Evolutionary conservation across 1,140 invertebrate species (phyloP).

Genomic region (Orchesella cincta): DNA sequence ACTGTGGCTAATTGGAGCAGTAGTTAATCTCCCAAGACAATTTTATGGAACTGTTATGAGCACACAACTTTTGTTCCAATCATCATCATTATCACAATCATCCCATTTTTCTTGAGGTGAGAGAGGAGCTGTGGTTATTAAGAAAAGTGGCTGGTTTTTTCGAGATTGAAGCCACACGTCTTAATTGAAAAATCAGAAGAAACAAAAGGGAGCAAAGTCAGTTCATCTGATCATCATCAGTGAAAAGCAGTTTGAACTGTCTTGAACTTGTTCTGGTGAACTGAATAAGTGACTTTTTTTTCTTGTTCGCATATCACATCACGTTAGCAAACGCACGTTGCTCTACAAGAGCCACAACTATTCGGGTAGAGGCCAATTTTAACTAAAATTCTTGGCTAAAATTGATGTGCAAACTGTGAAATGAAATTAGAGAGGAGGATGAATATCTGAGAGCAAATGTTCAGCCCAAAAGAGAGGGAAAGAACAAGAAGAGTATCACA

Average conservation of each 20-base stretch:
- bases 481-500: neutral
- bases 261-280: neutral
- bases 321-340: no score
- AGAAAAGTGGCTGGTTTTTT: neutral
- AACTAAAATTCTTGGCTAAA: neutral
- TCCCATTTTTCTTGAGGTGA: neutral
- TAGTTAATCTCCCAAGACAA: neutral
- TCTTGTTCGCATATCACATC: no score
- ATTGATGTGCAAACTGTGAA: slow-evolving; percentile 30
- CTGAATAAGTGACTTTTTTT: neutral
- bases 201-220: neutral
- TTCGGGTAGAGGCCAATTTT: no score
- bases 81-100: neutral
- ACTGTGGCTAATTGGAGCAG: neutral
- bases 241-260: neutral
- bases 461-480: neutral
- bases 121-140: neutral
- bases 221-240: neutral
- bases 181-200: slow-evolving; percentile 16
- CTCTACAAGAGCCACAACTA: no score
- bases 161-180: neutral
- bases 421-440: slow-evolving; percentile 28
- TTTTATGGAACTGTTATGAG: neutral
- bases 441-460: no score
- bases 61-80: neutral